Conservation (phyloP, 2,113 vertebrate species). For the Rousettus leschenaultii region DNA sequence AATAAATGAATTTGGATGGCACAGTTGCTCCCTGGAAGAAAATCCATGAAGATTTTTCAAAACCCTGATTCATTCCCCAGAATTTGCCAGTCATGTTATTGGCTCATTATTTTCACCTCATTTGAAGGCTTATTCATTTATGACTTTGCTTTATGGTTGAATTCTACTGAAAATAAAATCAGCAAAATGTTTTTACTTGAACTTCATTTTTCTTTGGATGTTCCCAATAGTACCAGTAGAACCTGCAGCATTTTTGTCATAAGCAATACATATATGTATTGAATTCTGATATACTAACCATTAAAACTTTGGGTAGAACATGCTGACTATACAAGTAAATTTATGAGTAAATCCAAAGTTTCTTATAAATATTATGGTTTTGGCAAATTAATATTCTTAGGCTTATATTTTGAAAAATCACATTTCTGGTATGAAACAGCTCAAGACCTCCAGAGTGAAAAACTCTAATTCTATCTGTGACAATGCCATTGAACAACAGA, state of each 20-base stretch:
- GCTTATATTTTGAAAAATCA: background rate
- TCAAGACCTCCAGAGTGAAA: background rate
- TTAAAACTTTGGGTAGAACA: background rate
- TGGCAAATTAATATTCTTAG: background rate
- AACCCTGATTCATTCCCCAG: constrained; percentile 39
- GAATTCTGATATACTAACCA: background rate
- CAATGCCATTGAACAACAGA: background rate
- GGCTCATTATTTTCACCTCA: constrained; percentile 70
- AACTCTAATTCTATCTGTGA: background rate
- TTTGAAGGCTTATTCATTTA: constrained; percentile 60
- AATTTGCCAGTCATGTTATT: constrained; percentile 55
- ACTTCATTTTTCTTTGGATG: constrained; percentile 55
- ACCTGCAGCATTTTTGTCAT: background rate
- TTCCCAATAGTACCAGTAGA: background rate
- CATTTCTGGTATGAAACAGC: background rate
- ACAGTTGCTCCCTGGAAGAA: constrained; percentile 47
- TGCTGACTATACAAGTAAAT: background rate
- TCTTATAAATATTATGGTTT: constrained; percentile 12
- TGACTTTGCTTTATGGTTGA: constrained; percentile 50
- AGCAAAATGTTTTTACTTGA: constrained; percentile 53
- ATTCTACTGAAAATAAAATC: constrained; percentile 53
- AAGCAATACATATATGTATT: background rate
- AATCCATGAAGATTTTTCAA: constrained; percentile 62
- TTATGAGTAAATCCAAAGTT: background rate
- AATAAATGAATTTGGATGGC: constrained; percentile 56